Evolutionary conservation across 2,797 vertebrate species (phyloP).

Genomic region (Semotilus atromaculatus): DNA sequence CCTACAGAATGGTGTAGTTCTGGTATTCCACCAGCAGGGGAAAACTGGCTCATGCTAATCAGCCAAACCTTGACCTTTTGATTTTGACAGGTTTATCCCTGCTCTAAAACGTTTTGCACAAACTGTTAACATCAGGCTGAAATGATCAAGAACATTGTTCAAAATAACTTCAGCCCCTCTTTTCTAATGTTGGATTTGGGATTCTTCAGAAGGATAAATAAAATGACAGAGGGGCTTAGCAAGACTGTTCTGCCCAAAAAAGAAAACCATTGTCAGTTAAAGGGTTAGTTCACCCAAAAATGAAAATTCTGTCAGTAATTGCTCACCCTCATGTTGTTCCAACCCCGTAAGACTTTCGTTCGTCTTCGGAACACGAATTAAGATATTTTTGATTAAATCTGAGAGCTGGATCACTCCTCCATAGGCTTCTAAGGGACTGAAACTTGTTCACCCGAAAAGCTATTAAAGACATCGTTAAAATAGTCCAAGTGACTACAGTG

Average conservation of each 20-base stretch:
- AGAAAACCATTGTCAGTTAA: conserved; percentile 33
- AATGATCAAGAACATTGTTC: neutral
- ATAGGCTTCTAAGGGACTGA: too few relatives aligned
- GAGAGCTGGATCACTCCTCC: too few relatives aligned
- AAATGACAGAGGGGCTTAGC: neutral
- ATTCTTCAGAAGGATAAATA: neutral
- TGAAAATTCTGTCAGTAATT: too few relatives aligned
- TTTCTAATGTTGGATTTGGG: neutral
- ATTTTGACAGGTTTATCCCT: neutral
- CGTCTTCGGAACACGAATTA: too few relatives aligned
- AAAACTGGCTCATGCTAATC: neutral
- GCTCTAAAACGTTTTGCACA: neutral
- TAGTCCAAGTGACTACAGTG: too few relatives aligned
- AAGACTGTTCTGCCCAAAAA: conserved; percentile 3
- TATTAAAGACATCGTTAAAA: too few relatives aligned
- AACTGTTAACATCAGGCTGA: neutral
- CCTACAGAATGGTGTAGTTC: neutral
- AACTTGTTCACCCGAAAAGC: too few relatives aligned
- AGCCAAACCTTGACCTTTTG: neutral
- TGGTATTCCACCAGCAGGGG: neutral
- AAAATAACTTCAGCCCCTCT: neutral
- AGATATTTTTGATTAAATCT: too few relatives aligned
- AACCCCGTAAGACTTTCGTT: too few relatives aligned
- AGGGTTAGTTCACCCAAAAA: too few relatives aligned
- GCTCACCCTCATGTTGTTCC: too few relatives aligned